Evolutionary conservation across 2,888 invertebrate genomes (phyloP).

Genomic region (Sphaeridia pumilis): DNA sequence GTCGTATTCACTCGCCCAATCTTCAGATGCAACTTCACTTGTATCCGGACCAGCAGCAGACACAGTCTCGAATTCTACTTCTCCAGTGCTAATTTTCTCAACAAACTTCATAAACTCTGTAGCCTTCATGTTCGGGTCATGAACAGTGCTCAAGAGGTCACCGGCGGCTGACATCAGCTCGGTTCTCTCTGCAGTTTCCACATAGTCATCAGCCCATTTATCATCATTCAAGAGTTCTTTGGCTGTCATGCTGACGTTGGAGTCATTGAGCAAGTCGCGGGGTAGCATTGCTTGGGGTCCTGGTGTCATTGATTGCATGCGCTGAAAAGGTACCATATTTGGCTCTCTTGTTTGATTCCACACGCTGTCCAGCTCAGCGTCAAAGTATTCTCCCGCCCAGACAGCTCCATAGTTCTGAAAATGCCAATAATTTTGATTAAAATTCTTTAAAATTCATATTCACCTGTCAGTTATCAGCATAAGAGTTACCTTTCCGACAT

Average conservation of each 20-base stretch:
- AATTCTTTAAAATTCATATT: neutral
- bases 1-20: constrained; percentile 40
- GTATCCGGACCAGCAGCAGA: constrained; percentile 33
- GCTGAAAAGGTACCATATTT: neutral
- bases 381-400: constrained; percentile 21
- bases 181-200: constrained; percentile 16
- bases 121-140: constrained; percentile 27
- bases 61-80: constrained; percentile 7
- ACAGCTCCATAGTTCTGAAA: constrained; percentile 12
- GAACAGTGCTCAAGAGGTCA: constrained; percentile 22
- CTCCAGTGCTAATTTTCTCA: constrained; percentile 27
- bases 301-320: neutral
- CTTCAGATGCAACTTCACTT: constrained; percentile 37
- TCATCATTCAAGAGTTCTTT: constrained; percentile 26
- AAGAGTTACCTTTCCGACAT: constrained; percentile 11
- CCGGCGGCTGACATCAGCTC: constrained; percentile 27
- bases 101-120: constrained; percentile 33
- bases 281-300: neutral
- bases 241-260: constrained; percentile 13
- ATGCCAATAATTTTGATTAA: neutral
- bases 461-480: neutral
- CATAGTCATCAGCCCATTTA: constrained; percentile 25
- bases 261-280: neutral
- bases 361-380: constrained; percentile 18
- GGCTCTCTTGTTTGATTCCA: constrained; percentile 14